phyloP scores from a whole-genome alignment of 2,113 vertebrate species.

The Pungitius pungitius region DNA sequence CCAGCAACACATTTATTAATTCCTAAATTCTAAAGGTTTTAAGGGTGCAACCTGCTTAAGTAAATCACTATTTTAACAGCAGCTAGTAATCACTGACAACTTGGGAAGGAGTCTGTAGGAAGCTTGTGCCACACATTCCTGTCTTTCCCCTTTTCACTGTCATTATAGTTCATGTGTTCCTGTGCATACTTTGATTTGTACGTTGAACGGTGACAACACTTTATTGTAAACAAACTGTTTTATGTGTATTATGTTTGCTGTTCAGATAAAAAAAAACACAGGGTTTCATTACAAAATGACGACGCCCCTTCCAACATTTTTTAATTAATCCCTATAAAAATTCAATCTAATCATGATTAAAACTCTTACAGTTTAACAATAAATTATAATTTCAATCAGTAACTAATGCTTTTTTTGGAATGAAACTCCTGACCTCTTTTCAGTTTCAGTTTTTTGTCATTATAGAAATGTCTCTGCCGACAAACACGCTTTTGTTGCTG shows the following conservation, averaged over 20 bases:
- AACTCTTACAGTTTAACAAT: background rate
- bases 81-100: background rate
- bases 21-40: background rate
- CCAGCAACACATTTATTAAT: too few species aligned
- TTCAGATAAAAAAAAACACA: slow-evolving; percentile 27
- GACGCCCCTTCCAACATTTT: background rate
- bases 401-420: slow-evolving; percentile 26
- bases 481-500: slow-evolving; percentile 37
- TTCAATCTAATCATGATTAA: background rate
- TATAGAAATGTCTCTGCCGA: slow-evolving; percentile 24
- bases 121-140: background rate
- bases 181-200: slow-evolving; percentile 27
- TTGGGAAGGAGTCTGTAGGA: background rate
- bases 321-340: background rate
- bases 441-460: slow-evolving; percentile 24
- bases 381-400: background rate
- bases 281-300: slow-evolving; percentile 61
- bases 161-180: slow-evolving; percentile 24
- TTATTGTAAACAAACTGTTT: slow-evolving; percentile 29
- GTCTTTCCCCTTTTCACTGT: slow-evolving; percentile 1
- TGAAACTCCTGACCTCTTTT: slow-evolving; percentile 60
- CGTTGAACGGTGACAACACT: slow-evolving; percentile 25
- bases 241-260: slow-evolving; percentile 36
- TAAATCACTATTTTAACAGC: background rate
- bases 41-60: background rate